Base-by-base conservation (phyloP, 2,797 vertebrate species). In the Furcifer pardalis region DNA sequence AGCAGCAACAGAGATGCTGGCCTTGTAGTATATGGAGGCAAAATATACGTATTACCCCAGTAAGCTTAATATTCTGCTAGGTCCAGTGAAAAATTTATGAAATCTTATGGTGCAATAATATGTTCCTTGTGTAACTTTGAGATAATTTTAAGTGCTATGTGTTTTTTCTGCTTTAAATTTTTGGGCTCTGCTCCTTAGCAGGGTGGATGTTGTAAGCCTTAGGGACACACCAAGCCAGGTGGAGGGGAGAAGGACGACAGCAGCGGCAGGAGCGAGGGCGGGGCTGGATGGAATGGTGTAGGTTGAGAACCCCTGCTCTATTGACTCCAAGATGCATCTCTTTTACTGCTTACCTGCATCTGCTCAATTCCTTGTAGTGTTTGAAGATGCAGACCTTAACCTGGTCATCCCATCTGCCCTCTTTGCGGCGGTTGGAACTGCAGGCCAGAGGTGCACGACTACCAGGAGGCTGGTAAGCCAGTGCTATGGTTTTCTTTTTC, bases 371-470 rank as follows among this genome's bases (percentile, higher is more conserved):
- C 71, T 74, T 86, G 9, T 88, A 98, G 98, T 97, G 63, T 99
- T 99, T 87, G 97, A 99, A 82, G 99, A 99, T 5, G 98, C 99
- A 4, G 98, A 99, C 91, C 95, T 99, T 86, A 97, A 93, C 81
- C 96, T 99, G 0, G 98, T 99, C 3, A 96, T 99, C 62, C 98
- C 98, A 0, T 98, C 98, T 15, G 96, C 97, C 59, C 95, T 99
- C 0, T 99, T 99, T 81, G 98, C 98, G 0, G 97, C 99, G 0
- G 98, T 99, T 87, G 98, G 98, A 86, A 99, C 98, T 3, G 97
- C 98, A 0, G 99, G 98, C 56, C 99, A 99, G 90, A 97, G 98
- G 80, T 99, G 99, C 90, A 99, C 98, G 80, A 98, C 97, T 10
- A 98, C 97, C 1, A 97, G 99, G 87, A 95, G 98, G 76, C 95